phyloP scores from a whole-genome alignment of 1,140 invertebrate genomes.

The Heliconius melpomene region DNA sequence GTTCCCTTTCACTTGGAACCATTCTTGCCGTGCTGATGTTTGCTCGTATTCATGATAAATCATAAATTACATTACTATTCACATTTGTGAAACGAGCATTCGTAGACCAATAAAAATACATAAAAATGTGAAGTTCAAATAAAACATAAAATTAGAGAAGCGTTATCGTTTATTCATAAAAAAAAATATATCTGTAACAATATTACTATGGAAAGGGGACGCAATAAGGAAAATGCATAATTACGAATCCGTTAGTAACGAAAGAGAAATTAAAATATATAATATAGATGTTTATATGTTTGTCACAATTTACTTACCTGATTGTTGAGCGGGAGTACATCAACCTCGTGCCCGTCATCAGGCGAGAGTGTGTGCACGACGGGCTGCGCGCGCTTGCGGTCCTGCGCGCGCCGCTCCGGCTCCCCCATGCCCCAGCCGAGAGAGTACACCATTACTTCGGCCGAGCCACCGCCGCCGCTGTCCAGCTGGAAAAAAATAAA shows the following conservation, averaged over 20 bases:
- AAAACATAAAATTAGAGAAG: background rate
- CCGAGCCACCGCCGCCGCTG: constrained; percentile 77
- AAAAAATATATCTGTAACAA: too few relatives aligned
- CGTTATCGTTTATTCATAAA: too few relatives aligned
- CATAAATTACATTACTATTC: background rate
- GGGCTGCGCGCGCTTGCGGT: constrained; percentile 74
- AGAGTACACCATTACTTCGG: constrained; percentile 80
- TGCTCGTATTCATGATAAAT: background rate
- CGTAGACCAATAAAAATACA: too few relatives aligned
- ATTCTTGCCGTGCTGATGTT: background rate
- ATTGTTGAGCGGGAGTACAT: constrained; percentile 78
- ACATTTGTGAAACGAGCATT: background rate
- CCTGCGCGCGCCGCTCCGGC: constrained; percentile 76
- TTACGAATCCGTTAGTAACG: background rate
- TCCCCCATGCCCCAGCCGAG: constrained; percentile 79
- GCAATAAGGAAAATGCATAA: background rate
- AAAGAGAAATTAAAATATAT: background rate
- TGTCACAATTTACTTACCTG: constrained; percentile 52
- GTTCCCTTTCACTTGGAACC: background rate
- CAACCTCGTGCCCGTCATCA: constrained; percentile 77
- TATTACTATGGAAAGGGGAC: too few relatives aligned
- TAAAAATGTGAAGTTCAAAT: background rate
- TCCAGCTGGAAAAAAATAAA: constrained; percentile 58
- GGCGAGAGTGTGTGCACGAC: constrained; percentile 67
- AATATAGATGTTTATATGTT: background rate